Evolutionary conservation across 2,113 vertebrate genomes (phyloP).

Genomic region (Crotalus horridus): DNA sequence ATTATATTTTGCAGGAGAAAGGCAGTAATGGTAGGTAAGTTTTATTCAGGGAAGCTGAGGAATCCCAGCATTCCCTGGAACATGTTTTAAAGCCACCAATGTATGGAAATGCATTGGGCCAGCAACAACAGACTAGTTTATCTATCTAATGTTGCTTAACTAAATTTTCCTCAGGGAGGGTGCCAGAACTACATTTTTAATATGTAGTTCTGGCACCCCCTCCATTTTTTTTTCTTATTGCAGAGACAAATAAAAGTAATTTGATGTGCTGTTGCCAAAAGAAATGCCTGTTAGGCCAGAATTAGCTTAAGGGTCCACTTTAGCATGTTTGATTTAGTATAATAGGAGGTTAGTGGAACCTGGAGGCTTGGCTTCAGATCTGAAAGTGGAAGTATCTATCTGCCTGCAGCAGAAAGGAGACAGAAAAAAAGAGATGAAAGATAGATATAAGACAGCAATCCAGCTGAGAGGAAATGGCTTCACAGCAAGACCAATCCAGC

Average conservation of each 20-base stretch:
- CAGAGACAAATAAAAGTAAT: constrained; percentile 40
- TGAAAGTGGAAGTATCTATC: constrained; percentile 9
- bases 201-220: constrained; percentile 3
- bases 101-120: neutral
- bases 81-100: neutral
- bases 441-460: neutral
- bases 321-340: neutral
- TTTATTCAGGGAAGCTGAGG: neutral
- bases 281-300: constrained; percentile 31
- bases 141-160: neutral
- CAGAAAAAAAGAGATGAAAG: neutral
- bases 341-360: constrained; percentile 5
- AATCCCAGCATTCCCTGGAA: neutral
- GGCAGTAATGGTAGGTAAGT: neutral
- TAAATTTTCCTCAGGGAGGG: neutral
- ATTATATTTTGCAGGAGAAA: neutral
- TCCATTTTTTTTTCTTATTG: constrained; percentile 32
- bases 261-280: constrained; percentile 56
- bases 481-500: neutral
- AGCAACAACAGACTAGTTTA: neutral
- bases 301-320: constrained; percentile 7
- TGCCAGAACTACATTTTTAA: constrained; percentile 29
- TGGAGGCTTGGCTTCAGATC: constrained; percentile 25
- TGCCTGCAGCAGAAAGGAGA: constrained; percentile 26
- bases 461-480: neutral